Evolutionary conservation across 2,888 invertebrate genomes (phyloP), one percentile per base, ranked within the genome.

Genomic region (Sclerodermus sp.): DNA sequence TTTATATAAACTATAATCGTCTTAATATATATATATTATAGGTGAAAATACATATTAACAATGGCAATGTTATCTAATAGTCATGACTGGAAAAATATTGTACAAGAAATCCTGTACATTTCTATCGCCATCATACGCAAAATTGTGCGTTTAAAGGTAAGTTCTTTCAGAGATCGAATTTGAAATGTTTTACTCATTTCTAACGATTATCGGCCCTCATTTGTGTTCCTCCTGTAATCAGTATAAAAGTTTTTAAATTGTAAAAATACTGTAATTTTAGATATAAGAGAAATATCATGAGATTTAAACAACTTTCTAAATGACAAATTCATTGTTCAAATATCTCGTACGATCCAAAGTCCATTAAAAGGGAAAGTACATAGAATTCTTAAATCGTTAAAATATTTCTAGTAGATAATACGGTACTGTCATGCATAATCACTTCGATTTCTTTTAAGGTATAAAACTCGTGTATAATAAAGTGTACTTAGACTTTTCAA

Each of bases 181-280:
- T 23, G 42, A 46, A 51, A 49, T 51, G 41, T 36, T 45, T 44
- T 37, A 39, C 43, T 50, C 47, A 51, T 29, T 36, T 31, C 30
- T 49, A 46, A 47, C 34, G 16, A 45, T 16, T 17, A 34, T 49
- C 29, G 17, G 41, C 15, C 39, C 45, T 47, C 17, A 45, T 39
- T 38, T 30, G 17, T 42, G 13, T 41, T 34, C 34, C 34, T 34
- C 34, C 34, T 32, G 49, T 43, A 51, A 49, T 44, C 54, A 29
- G 46, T 63, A 64, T 58, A 63, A 60, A 58, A 60, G 23, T 54
- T 17, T 17, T 41, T 62, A 47, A 46, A 36, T 45, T 57, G 46
- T 48, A 58, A 56, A 62, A 63, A 61, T 60, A 55, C 52, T 39
- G 49, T 40, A 37, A 37, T 53, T n/a, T n/a, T 43, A 45, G 50